A percentile compares a stretch with the other conserved stretches of the same genome.
These are phyloP conservation scores for Sycobia sp. DNA, from an alignment of 1,140 invertebrate genomes.

Conservation along the genomic window DNA sequence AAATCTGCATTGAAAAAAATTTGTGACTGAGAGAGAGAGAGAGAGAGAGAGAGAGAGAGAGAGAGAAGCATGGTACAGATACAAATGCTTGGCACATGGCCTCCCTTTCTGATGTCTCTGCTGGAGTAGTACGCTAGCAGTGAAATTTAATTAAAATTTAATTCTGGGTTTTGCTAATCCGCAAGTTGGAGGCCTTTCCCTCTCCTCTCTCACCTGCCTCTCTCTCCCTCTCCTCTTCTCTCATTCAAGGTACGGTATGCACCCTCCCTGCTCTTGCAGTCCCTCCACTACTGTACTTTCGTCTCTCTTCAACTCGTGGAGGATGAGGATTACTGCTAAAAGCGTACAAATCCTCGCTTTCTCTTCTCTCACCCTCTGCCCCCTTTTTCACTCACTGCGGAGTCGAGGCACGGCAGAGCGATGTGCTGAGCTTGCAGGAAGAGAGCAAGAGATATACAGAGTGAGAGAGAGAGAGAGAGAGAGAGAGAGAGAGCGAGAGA, in stretches of 20 bases:
- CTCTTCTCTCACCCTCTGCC: neutral
- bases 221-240: too few species aligned
- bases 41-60: slow-evolving; percentile 4
- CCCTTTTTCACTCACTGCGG: neutral
- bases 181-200: slow-evolving; percentile 41
- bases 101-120: too few species aligned
- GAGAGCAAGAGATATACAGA: neutral
- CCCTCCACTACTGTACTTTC: neutral
- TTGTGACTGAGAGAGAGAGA: neutral
- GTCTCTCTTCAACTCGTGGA: slow-evolving; percentile 19
- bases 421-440: slow-evolving; percentile 15
- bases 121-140: too few species aligned
- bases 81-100: too few species aligned
- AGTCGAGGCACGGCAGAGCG: neutral
- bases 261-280: neutral
- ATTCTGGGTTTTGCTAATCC: slow-evolving; percentile 53
- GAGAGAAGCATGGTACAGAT: slow-evolving; percentile 3
- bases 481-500: too few species aligned
- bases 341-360: slow-evolving; percentile 53
- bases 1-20: too few species aligned
- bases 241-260: too few species aligned
- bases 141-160: slow-evolving; percentile 57
- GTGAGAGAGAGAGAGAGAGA: too few species aligned
- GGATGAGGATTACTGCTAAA: slow-evolving; percentile 51
- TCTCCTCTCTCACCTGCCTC: neutral